phyloP scores from a whole-genome alignment of 2,888 invertebrate species.

The Macaria notata region DNA sequence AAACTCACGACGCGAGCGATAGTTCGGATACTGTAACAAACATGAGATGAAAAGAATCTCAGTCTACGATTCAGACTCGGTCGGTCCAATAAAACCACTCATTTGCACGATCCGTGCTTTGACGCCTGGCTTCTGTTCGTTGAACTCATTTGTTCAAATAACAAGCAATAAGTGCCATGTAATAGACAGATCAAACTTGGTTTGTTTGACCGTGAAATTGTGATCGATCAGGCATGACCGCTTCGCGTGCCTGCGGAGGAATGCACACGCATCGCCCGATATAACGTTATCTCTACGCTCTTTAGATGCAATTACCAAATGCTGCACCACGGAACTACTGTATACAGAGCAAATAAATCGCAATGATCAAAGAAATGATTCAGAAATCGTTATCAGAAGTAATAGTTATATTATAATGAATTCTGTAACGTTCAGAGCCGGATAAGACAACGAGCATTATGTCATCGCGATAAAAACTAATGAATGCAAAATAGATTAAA shows the following conservation, averaged over 20 bases:
- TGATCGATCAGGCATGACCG: constrained; percentile 64
- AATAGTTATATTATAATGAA: no score
- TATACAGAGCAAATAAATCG: no score
- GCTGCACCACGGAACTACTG: background rate
- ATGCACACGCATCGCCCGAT: constrained; percentile 42
- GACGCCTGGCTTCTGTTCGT: constrained; percentile 46
- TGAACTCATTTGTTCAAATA: constrained; percentile 60
- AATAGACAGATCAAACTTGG: constrained; percentile 67
- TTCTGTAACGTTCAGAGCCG: no score
- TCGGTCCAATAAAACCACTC: constrained; percentile 4
- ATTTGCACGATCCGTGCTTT: constrained; percentile 16
- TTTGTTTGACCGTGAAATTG: constrained; percentile 76
- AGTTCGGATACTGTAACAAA: background rate
- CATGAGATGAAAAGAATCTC: no score
- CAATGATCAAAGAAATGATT: no score
- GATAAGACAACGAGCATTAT: constrained; percentile 1
- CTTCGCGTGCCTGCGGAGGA: constrained; percentile 54
- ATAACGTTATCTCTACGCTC: constrained; percentile 18
- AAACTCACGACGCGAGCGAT: constrained; percentile 1
- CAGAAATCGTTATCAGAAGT: no score
- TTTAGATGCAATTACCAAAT: constrained; percentile 23
- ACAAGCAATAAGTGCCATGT: constrained; percentile 52
- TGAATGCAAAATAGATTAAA: constrained; percentile 18
- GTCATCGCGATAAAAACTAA: constrained; percentile 15
- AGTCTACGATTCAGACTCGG: constrained; percentile 3